Evolutionary conservation across 2,113 vertebrate species (phyloP).

Genomic region (Podarcis raffonei): DNA sequence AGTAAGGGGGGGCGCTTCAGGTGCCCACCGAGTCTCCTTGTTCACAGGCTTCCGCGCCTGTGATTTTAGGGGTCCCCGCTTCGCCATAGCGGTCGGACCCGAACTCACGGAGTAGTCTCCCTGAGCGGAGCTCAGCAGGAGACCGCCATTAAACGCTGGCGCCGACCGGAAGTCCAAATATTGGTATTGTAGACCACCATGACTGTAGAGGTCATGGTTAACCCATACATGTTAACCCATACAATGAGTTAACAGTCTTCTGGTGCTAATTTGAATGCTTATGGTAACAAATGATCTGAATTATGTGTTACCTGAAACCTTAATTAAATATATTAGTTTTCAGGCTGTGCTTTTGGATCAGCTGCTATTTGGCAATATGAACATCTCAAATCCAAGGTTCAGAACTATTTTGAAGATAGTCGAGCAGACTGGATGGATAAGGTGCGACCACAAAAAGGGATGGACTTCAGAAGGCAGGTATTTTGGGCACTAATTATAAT

Average conservation of each 20-base stretch:
- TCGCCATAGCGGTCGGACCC: no score
- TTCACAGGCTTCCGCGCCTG: no score
- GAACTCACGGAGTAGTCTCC: no score
- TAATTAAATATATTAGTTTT: constrained; percentile 79
- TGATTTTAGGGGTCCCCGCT: no score
- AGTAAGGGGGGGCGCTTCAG: no score
- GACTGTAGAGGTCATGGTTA: not conserved
- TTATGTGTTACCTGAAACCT: no score
- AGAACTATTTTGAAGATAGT: constrained; percentile 86
- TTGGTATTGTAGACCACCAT: not conserved
- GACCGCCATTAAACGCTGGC: no score
- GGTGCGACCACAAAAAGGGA: constrained; percentile 86
- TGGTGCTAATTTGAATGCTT: not conserved
- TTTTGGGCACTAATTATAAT: not conserved
- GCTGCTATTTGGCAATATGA: constrained; percentile 98
- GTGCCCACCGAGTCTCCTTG: no score
- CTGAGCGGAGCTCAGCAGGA: no score
- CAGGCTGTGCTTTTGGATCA: constrained; percentile 89
- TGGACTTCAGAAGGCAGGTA: constrained; percentile 89
- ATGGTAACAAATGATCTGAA: no score
- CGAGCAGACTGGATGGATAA: constrained; percentile 90
- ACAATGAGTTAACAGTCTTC: not conserved
- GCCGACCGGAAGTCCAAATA: no score
- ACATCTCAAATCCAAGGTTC: constrained; percentile 87
- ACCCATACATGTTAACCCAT: no score